phyloP scores from a whole-genome alignment of 2,113 vertebrate species.

The human (Homo sapiens) region DNA sequence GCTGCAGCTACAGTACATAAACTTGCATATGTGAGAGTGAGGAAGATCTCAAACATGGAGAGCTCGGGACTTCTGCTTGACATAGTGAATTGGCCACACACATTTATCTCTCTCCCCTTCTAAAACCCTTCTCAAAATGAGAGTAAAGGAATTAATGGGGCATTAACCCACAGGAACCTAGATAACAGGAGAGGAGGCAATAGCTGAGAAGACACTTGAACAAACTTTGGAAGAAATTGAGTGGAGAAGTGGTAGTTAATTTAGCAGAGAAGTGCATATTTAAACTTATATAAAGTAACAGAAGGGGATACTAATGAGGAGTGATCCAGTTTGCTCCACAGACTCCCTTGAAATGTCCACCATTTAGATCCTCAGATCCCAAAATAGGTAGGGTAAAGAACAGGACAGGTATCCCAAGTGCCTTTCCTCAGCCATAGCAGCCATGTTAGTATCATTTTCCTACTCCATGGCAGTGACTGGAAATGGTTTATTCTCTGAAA shows the following conservation, averaged over 20 bases:
- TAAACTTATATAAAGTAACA: background rate
- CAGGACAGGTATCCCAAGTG: too few species aligned
- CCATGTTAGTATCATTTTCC: background rate
- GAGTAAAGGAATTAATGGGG: background rate
- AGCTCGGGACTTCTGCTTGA: background rate
- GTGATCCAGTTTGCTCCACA: background rate
- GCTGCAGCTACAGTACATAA: background rate
- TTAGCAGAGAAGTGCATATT: background rate
- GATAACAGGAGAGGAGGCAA: background rate
- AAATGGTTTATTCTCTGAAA: background rate
- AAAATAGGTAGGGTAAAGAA: background rate
- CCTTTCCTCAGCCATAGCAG: background rate
- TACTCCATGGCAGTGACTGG: background rate
- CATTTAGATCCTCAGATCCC: background rate
- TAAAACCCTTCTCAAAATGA: background rate
- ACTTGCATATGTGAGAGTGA: background rate
- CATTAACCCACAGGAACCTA: background rate
- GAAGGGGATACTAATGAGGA: background rate
- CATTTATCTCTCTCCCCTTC: background rate
- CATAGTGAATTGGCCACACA: background rate
- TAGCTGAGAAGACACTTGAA: background rate
- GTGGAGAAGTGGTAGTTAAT: background rate
- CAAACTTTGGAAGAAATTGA: background rate
- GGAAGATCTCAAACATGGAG: background rate
- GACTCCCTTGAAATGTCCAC: background rate